Conservation (phyloP, 1,140 invertebrate species). For the Plutomurus gul region DNA sequence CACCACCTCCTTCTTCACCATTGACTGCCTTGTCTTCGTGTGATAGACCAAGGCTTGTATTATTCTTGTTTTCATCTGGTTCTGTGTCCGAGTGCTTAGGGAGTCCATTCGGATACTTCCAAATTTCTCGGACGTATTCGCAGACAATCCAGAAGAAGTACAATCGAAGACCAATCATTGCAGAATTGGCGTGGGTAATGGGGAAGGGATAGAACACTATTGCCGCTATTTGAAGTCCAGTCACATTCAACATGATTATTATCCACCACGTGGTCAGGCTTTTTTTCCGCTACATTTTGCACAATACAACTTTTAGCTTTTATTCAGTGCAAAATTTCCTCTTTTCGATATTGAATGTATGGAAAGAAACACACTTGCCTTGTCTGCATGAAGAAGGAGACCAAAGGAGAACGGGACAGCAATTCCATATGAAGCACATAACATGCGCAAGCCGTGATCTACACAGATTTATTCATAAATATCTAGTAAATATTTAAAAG, state of each 20-base stretch:
- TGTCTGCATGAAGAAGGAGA: background rate
- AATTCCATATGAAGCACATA: background rate
- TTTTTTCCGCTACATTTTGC: constrained; percentile 12
- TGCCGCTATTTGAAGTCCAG: constrained; percentile 1
- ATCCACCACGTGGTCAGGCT: background rate
- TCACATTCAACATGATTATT: constrained; percentile 8
- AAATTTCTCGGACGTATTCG: background rate
- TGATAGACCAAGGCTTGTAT: too few species aligned
- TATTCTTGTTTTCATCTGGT: too few species aligned
- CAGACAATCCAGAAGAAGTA: constrained; percentile 16
- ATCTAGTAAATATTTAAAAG: too few species aligned
- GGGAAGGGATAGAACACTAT: constrained; percentile 6
- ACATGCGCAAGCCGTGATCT: background rate
- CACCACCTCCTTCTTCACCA: background rate
- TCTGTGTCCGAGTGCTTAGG: background rate
- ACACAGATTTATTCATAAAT: background rate
- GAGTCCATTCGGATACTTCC: background rate
- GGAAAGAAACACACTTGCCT: background rate
- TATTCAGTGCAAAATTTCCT: background rate
- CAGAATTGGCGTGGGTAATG: constrained; percentile 3
- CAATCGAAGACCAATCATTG: background rate
- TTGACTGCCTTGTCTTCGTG: background rate
- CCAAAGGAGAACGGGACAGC: background rate
- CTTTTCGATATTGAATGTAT: background rate
- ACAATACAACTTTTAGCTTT: background rate